Evolutionary conservation across 2,797 vertebrate genomes (phyloP), one percentile per base, ranked within the genome.

Genomic region (Poeciliopsis paucimaculata): DNA sequence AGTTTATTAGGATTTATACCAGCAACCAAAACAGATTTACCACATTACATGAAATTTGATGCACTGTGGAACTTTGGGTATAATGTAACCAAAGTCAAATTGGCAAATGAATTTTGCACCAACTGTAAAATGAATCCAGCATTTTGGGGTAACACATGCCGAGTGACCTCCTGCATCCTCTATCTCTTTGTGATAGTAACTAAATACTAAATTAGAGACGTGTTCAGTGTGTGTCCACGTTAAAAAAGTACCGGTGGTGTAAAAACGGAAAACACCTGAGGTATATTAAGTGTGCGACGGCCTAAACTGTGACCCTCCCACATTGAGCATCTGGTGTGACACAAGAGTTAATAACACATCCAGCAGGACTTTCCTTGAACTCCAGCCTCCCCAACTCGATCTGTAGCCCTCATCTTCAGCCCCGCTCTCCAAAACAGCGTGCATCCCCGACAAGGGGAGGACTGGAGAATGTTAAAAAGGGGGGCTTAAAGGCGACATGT

Each of bases 261-360:
- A 89, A 84, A 93, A 92, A 91, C 90, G 79, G 91, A 89, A 86
- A 94, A 94, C 94, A 96, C 94, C 94, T 95, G 94, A 95, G 87
- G 88, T 90, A 93, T 91, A 95, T 95, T 94, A 96, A 87, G 87
- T 89, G 92, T 93, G 88, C 90, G 90, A 90, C 85, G 93, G 86
- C 76, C 87, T 94, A 93, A 96, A 95, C 94, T 94, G 85, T 95
- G 95, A 93, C 93, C 92, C 89, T 87, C 75, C 84, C 86, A 88
- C 80, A 95, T 86, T 94, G 92, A 95, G 95, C 90, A 94, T 90
- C 92, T 95, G 94, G 95, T 96, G 95, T 95, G 94, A 96, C 96
- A 95, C 91, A 93, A 93, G 93, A 94, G 94, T 95, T 95, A 96
- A 95, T 93, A 94, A 95, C 91, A 91, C 86, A 85, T 85, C 87